A percentile compares a stretch with the other conserved stretches of the same genome.
These are phyloP conservation scores for Polypedilum pembai DNA, from an alignment of 1,140 invertebrate genomes.

Conservation along the genomic window DNA sequence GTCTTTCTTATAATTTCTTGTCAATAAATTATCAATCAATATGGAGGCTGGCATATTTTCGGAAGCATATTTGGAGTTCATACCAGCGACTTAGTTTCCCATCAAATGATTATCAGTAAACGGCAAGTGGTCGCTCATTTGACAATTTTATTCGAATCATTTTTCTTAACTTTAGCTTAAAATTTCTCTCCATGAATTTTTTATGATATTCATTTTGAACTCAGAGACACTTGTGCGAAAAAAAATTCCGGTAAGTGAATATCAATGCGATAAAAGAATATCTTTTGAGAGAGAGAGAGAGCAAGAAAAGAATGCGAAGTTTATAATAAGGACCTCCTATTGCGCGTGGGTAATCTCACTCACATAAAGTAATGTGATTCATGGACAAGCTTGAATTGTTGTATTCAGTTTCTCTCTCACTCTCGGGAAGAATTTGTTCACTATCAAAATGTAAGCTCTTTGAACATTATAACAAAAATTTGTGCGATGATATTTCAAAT, in stretches of 20 bases:
- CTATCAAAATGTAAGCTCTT: background rate
- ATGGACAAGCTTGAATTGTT: constrained; percentile 9
- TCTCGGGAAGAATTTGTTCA: background rate
- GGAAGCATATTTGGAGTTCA: background rate
- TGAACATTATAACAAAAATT: background rate
- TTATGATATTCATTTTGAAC: too few relatives aligned
- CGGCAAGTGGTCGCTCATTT: background rate
- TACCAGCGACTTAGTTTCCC: background rate
- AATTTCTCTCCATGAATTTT: too few relatives aligned
- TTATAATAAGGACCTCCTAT: background rate
- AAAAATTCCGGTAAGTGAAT: too few relatives aligned
- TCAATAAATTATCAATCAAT: constrained; percentile 26
- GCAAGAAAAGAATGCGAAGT: background rate
- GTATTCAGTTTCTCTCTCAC: background rate
- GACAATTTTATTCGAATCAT: background rate
- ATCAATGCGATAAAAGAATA: background rate
- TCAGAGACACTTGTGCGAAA: too few relatives aligned
- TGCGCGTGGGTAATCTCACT: constrained; percentile 22
- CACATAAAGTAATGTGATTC: constrained; percentile 24
- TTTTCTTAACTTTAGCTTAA: background rate
- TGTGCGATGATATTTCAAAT: constrained; percentile 12
- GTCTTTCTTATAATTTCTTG: background rate
- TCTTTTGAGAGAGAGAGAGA: background rate
- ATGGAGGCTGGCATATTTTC: background rate
- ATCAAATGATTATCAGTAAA: background rate